Evolutionary conservation across 1,140 invertebrate species (phyloP).

Genomic region (Orchesella cincta): DNA sequence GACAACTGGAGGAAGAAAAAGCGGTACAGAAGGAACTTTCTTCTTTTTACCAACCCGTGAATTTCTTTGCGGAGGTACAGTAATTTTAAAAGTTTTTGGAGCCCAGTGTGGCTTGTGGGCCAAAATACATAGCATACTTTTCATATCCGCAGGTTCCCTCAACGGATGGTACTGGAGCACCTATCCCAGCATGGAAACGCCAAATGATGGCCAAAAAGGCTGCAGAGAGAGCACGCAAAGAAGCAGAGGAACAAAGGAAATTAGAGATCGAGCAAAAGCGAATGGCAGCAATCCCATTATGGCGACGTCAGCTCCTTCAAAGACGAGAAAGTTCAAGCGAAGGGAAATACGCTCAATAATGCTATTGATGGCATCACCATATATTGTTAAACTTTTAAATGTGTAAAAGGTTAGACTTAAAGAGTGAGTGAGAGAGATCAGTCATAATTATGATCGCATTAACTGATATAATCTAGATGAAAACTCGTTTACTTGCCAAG

Average conservation of each 20-base stretch:
- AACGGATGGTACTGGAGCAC: constrained; percentile 80
- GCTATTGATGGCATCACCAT: constrained; percentile 1
- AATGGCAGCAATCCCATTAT: constrained; percentile 82
- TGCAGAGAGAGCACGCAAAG: constrained; percentile 85
- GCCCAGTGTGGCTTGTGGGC: constrained; percentile 25
- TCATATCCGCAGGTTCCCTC: constrained; percentile 74
- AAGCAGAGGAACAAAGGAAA: constrained; percentile 79
- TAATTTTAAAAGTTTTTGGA: constrained; percentile 25
- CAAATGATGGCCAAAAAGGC: constrained; percentile 92
- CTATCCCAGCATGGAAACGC: constrained; percentile 89
- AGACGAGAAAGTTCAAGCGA: constrained; percentile 69
- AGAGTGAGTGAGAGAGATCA: constrained; percentile 15
- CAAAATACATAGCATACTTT: constrained; percentile 34
- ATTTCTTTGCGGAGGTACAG: constrained; percentile 49
- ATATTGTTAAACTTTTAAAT: not conserved
- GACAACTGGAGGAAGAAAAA: constrained; percentile 48
- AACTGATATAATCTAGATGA: constrained; percentile 25
- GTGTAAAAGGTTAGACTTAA: no score
- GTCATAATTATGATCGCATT: constrained; percentile 30
- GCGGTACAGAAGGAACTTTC: constrained; percentile 46
- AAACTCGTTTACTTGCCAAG: not conserved
- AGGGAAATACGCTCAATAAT: constrained; percentile 53
- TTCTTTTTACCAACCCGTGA: constrained; percentile 45
- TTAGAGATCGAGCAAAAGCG: constrained; percentile 81
- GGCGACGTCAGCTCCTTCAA: constrained; percentile 85